Evolutionary conservation across 2,797 vertebrate genomes (phyloP), one percentile per base, ranked within the genome.

Genomic region (Menidia menidia): DNA sequence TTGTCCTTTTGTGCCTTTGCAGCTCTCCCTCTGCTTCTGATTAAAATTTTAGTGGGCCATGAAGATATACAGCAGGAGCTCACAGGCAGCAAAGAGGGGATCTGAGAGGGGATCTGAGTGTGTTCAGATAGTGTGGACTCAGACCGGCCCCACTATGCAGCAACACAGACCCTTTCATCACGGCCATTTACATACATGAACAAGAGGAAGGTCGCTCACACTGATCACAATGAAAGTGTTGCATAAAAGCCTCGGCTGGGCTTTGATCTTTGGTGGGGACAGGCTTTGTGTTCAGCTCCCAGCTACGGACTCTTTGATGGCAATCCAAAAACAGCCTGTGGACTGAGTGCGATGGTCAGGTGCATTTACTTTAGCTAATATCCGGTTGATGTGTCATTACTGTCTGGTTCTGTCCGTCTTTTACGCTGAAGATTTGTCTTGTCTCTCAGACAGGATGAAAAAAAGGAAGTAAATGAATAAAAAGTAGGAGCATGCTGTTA

Each of bases 41-140:
- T 92, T 77, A 89, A 90, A 91, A 87, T 90, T 92, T 91, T 55
- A 91, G 80, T 54, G 68, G 70, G 51, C 52, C 64, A 64, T 73
- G 75, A 88, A 81, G 77, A 86, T 54, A 58, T 33, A 57, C 31
- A 33, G 31, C 33, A 56, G 76, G 60, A 61, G 71, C 70, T 88
- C 64, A 76, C 44, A 64, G 82, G 62, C 62, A 45, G 63, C 0
- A 5, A 19, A 31, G 52, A 39, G 44, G 13, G 43, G 56, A 16
- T 42, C 71, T 73, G 60, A 80, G 53, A 71, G n/a, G 32, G 61
- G n/a, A 31, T 50, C 59, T 72, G 43, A 39, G 54, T 59, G 69
- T n/a, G 25, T 57, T 83, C 55, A 77, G 72, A 67, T 70, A 51
- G 64, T 16, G 25, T 76, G n/a, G 18, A 73, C 44, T 87, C 73